Conservation (phyloP, 2,797 vertebrate species). For the Sciaenops ocellatus region DNA sequence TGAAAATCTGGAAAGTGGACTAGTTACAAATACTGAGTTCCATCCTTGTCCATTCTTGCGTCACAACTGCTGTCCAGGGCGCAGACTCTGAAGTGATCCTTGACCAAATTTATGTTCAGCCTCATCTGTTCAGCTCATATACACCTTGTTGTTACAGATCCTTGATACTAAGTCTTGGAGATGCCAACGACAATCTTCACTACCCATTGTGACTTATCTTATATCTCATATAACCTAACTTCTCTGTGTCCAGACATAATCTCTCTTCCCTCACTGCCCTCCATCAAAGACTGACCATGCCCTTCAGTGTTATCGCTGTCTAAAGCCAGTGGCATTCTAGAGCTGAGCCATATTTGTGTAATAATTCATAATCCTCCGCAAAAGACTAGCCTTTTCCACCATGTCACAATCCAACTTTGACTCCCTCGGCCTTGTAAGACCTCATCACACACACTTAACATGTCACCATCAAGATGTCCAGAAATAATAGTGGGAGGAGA, state of each 20-base stretch:
- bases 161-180: not conserved
- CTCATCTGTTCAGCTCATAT: not conserved
- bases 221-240: not conserved
- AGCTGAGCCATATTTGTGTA: constrained; percentile 55
- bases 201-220: not conserved
- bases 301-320: constrained; percentile 45
- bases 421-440: constrained; percentile 49
- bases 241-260: constrained; percentile 22
- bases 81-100: not conserved
- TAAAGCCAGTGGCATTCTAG: constrained; percentile 48
- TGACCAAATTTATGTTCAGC: not conserved
- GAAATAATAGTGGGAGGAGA: constrained; percentile 49
- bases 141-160: no score
- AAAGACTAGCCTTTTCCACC: constrained; percentile 26
- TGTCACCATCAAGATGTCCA: constrained; percentile 41
- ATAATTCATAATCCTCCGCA: constrained; percentile 73
- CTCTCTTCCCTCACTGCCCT: not conserved
- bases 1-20: no score
- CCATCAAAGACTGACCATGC: constrained; percentile 29
- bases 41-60: not conserved
- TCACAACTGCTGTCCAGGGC: not conserved
- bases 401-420: constrained; percentile 61
- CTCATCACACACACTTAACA: constrained; percentile 51
- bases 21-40: not conserved
- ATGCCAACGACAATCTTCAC: not conserved